Conservation (phyloP, 2,888 invertebrate genomes). For the Mechanitis mazaeus region DNA sequence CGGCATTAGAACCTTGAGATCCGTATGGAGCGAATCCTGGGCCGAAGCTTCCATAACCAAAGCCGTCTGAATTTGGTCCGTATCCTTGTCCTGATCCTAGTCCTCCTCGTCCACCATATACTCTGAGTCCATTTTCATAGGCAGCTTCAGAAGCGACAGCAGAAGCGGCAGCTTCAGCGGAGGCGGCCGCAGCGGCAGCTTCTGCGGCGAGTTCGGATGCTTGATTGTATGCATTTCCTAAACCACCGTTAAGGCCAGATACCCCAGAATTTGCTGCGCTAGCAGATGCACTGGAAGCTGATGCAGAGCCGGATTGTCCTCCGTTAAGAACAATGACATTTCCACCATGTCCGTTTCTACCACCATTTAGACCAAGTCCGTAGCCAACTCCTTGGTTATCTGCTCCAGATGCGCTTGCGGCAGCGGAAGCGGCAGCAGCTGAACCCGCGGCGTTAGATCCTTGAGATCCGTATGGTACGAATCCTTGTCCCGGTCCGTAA, state of each 20-base stretch:
- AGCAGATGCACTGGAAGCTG: too few relatives aligned
- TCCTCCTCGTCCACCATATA: neutral
- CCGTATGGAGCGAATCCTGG: conserved; percentile 9
- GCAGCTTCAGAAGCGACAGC: conserved; percentile 9
- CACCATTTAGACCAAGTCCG: too few relatives aligned
- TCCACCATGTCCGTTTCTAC: too few relatives aligned
- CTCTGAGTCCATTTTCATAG: conserved; percentile 6
- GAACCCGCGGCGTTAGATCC: too few relatives aligned
- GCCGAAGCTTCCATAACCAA: conserved; percentile 6
- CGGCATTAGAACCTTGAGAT: conserved; percentile 10
- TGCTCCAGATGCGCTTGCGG: too few relatives aligned
- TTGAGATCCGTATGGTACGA: too few relatives aligned
- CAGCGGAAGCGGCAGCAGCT: too few relatives aligned
- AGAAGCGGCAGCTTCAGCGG: conserved; percentile 12
- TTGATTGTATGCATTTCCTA: neutral
- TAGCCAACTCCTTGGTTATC: too few relatives aligned
- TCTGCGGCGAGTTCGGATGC: neutral
- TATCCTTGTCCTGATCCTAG: neutral
- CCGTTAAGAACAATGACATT: too few relatives aligned
- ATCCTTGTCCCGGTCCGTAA: too few relatives aligned
- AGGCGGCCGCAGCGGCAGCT: conserved; percentile 8
- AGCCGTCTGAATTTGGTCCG: neutral
- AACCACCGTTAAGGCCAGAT: conserved; percentile 4
- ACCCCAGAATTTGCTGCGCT: neutral
- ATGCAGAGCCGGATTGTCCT: too few relatives aligned